A percentile compares a stretch with the other conserved stretches of the same genome.
Evolutionary conservation across 2,113 vertebrate species (phyloP).

Genomic region (Formicarius rufipectus): DNA sequence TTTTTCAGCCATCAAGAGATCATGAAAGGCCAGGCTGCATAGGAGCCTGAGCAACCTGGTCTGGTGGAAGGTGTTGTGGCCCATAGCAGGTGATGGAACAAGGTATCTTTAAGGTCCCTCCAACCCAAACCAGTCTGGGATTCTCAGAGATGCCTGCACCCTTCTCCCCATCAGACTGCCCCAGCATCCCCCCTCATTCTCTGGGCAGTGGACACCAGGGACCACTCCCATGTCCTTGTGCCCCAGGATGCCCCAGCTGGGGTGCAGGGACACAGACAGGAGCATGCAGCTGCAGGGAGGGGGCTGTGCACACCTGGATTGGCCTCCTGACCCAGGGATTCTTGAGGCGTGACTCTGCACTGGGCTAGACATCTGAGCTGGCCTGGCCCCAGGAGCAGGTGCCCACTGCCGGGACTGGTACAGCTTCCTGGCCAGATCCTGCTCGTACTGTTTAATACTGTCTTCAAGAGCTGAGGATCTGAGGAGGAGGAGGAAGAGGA

Average conservation of each 20-base stretch:
- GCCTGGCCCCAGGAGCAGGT: conserved; percentile 69
- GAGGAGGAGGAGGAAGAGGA: conserved; percentile 41
- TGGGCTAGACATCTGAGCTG: conserved; percentile 42
- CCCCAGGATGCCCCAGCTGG: not conserved
- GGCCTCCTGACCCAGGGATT: conserved; percentile 32
- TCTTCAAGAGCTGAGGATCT: conserved; percentile 88
- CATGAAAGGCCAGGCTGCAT: not conserved
- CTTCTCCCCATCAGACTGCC: not conserved
- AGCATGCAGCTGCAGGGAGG: conserved; percentile 45
- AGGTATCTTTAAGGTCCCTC: not conserved
- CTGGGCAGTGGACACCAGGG: not conserved
- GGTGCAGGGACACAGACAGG: not conserved
- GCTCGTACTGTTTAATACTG: conserved; percentile 92
- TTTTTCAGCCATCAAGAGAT: not conserved
- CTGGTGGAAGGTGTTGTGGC: not conserved
- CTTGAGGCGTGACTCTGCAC: conserved; percentile 33
- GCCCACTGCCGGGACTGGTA: conserved; percentile 89
- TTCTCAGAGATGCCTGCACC: not conserved
- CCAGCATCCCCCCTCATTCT: not conserved
- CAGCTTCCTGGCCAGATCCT: conserved; percentile 90
- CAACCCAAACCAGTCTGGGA: not conserved
- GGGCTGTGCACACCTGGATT: conserved; percentile 64
- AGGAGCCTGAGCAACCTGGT: not conserved
- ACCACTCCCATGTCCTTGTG: not conserved
- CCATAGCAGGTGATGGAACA: not conserved